Percentiles rank a stretch among this genome's conserved stretches.
phyloP scores from a whole-genome alignment of 2,888 invertebrate genomes.

The Agrilus mali region DNA sequence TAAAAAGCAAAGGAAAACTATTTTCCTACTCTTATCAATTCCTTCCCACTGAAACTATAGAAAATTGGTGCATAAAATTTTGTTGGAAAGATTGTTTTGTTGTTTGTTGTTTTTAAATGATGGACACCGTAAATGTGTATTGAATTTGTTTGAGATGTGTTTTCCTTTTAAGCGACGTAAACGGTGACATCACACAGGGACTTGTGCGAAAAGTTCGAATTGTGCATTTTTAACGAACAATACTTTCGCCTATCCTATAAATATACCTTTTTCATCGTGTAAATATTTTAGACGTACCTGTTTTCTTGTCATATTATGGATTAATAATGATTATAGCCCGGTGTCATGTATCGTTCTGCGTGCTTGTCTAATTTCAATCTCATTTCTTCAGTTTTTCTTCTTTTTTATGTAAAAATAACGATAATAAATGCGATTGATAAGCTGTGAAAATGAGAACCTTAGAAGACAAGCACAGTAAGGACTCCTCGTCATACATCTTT shows the following conservation, averaged over 20 bases:
- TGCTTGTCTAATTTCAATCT: conserved; percentile 2
- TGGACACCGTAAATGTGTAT: no score
- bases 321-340: conserved; percentile 27
- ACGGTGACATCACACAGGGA: not conserved
- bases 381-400: no score
- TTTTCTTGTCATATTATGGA: conserved; percentile 30
- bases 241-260: no score
- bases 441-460: no score
- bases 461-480: no score
- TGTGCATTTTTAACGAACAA: no score
- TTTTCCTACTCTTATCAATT: no score
- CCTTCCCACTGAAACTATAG: no score
- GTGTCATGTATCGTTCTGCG: conserved; percentile 20
- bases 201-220: not conserved
- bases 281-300: conserved; percentile 34
- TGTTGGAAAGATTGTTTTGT: not conserved
- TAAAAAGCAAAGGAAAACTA: no score
- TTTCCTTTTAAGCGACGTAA: not conserved
- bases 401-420: no score
- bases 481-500: conserved; percentile 3
- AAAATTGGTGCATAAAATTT: no score
- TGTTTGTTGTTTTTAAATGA: not conserved
- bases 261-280: conserved; percentile 11
- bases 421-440: no score
- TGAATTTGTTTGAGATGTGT: not conserved